These are phyloP conservation scores for Indri indri DNA, from an alignment of 2,113 vertebrate species.

Conservation along the genomic window DNA sequence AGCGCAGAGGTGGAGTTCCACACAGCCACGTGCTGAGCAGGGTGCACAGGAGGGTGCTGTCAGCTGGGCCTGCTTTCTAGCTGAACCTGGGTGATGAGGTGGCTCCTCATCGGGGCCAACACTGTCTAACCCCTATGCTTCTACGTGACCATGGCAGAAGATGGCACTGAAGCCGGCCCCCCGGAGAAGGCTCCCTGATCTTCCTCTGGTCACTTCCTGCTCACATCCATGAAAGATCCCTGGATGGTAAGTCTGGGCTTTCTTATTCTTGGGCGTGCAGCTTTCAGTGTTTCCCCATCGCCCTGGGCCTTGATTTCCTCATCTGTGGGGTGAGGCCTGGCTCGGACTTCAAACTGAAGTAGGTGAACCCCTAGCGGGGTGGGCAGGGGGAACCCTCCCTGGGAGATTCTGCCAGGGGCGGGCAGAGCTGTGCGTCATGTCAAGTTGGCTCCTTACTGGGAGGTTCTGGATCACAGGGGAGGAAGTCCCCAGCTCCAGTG, in stretches of 20 bases:
- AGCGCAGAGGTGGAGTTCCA: not conserved
- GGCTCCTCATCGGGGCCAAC: fast-evolving
- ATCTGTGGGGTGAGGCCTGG: not conserved
- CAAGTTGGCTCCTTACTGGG: not conserved
- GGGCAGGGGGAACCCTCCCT: not conserved
- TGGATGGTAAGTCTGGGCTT: not conserved
- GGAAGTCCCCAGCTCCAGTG: not conserved
- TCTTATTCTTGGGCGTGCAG: not conserved
- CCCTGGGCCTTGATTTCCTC: not conserved
- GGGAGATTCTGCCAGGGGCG: not conserved
- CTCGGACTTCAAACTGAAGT: not conserved
- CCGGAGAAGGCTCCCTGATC: not conserved
- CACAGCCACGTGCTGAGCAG: not conserved
- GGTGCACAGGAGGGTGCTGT: not conserved
- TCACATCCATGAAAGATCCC: not conserved
- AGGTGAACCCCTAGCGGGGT: not conserved
- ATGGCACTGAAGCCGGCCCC: not conserved
- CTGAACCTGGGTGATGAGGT: not conserved
- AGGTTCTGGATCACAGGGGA: not conserved
- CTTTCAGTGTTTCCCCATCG: not conserved
- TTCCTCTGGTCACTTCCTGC: not conserved
- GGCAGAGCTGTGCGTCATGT: not conserved
- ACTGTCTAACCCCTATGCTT: not conserved
- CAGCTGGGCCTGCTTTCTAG: not conserved
- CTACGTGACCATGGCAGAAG: not conserved